Conservation (phyloP, 1,140 invertebrate species). For the Halesus radiatus region DNA sequence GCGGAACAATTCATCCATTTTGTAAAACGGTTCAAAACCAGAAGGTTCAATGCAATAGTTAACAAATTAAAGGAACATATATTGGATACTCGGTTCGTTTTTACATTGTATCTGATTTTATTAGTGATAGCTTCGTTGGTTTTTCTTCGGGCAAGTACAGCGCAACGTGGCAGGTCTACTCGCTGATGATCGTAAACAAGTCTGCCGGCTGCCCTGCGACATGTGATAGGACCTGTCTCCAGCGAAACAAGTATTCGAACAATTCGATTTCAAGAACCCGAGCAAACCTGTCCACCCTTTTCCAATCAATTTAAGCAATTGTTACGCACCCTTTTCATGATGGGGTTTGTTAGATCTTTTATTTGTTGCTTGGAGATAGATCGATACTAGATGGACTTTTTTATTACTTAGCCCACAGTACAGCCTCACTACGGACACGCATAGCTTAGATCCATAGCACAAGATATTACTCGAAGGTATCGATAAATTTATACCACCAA, state of each 20-base stretch:
- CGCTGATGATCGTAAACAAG: conserved; percentile 25
- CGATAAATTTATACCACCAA: background rate
- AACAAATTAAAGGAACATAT: background rate
- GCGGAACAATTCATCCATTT: too few relatives aligned
- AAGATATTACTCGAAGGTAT: background rate
- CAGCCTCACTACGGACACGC: background rate
- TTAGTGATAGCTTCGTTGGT: conserved; percentile 7
- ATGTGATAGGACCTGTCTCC: conserved; percentile 29
- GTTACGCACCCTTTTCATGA: background rate
- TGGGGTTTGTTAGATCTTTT: background rate
- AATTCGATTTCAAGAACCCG: too few relatives aligned
- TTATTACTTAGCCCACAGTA: conserved; percentile 19
- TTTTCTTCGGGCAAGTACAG: conserved; percentile 20
- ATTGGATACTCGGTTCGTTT: background rate
- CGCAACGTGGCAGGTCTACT: conserved; percentile 32
- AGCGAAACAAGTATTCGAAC: too few relatives aligned
- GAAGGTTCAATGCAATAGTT: too few relatives aligned
- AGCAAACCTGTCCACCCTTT: too few relatives aligned
- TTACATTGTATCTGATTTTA: conserved; percentile 5
- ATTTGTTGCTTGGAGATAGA: background rate
- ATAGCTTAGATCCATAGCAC: background rate
- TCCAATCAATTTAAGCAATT: background rate
- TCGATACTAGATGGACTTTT: conserved; percentile 41
- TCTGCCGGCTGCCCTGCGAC: conserved; percentile 11
- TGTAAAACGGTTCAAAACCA: too few relatives aligned